Percentiles rank a stretch among this genome's conserved stretches.
Evolutionary conservation across 2,797 vertebrate genomes (phyloP).

Genomic region (Squalus acanthias): DNA sequence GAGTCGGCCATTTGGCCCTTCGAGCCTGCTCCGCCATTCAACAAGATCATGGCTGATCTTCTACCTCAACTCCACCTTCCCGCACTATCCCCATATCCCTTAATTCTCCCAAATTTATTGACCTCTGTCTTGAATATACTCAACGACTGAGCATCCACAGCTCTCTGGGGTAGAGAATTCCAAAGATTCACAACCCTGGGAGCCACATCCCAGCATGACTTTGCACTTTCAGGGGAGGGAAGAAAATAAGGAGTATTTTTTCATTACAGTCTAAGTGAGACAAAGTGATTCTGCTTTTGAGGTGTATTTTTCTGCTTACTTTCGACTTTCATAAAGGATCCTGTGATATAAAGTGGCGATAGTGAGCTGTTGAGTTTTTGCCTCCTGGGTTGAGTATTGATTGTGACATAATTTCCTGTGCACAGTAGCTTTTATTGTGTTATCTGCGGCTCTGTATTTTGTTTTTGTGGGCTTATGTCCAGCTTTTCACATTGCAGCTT

Average conservation of each 20-base stretch:
- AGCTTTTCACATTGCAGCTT: not conserved
- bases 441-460: not conserved
- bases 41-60: too few species aligned
- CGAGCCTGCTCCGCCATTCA: too few species aligned
- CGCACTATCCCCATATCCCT: too few species aligned
- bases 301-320: not conserved
- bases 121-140: too few species aligned
- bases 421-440: not conserved
- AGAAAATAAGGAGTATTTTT: not conserved
- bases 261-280: not conserved
- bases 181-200: too few species aligned
- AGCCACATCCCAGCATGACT: not conserved
- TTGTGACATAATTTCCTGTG: constrained; percentile 20
- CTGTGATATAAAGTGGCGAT: not conserved
- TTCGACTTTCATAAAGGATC: not conserved
- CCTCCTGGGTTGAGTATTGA: not conserved
- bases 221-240: not conserved
- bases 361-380: not conserved
- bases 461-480: not conserved
- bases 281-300: not conserved
- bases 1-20: too few species aligned
- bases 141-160: too few species aligned
- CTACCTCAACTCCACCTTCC: too few species aligned
- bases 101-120: too few species aligned
- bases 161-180: too few species aligned